A percentile compares a stretch with the other conserved stretches of the same genome.
Evolutionary conservation across 2,113 vertebrate genomes (phyloP).

Genomic region (Microcebus griseorufus): DNA sequence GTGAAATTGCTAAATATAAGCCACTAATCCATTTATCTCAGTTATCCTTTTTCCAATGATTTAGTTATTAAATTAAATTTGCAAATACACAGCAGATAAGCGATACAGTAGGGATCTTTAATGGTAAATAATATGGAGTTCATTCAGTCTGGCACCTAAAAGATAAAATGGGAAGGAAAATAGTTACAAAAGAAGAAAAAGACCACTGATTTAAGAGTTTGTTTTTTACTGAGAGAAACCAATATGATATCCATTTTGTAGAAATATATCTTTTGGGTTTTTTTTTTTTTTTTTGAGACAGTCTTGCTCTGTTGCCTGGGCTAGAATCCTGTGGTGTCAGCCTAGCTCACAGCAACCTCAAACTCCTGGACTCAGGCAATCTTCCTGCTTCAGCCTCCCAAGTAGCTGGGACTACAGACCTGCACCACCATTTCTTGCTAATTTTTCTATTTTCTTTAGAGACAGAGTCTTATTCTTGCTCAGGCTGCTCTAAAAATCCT

Average conservation of each 20-base stretch:
- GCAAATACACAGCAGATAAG: background rate
- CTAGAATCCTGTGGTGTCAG: too few relatives aligned
- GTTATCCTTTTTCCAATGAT: background rate
- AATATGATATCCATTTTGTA: background rate
- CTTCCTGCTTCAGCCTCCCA: too few relatives aligned
- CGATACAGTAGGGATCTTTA: background rate
- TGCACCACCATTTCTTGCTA: too few relatives aligned
- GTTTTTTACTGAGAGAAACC: background rate
- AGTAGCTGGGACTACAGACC: too few relatives aligned
- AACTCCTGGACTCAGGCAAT: too few relatives aligned
- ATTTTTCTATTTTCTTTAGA: too few relatives aligned
- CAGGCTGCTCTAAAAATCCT: too few relatives aligned
- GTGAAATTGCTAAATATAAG: background rate
- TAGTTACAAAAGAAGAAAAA: background rate
- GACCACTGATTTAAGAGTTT: background rate
- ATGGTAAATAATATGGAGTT: background rate
- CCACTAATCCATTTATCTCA: background rate
- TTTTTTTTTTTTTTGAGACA: too few relatives aligned
- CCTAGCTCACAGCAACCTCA: too few relatives aligned
- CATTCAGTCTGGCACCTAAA: background rate
- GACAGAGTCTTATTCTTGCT: too few relatives aligned
- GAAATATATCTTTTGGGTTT: background rate
- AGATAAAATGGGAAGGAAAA: background rate
- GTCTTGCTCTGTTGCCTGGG: too few relatives aligned
- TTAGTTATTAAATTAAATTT: constrained; percentile 21